Base-by-base conservation (phyloP, 2,113 vertebrate genomes). In the Pyxicephalus adspersus region DNA sequence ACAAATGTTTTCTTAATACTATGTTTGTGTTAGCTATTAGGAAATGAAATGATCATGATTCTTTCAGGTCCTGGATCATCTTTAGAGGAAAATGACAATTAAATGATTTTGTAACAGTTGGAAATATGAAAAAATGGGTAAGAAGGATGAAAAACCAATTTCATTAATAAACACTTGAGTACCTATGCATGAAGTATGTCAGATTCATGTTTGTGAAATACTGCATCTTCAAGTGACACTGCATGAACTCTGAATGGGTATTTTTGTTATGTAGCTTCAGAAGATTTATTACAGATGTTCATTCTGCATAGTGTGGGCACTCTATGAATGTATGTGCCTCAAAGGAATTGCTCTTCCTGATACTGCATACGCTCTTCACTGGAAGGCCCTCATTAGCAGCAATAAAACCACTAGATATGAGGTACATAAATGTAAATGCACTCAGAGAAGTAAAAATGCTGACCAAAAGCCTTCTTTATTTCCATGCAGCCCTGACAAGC, bases 351-450 rank as follows among this genome's bases (percentile, higher is more conserved):
- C 19, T 19, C 50, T 71, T 5, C 28, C 28, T 29, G 22, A 19
- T 55, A 31, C 51, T 29, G 19, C 34, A 22, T 34, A 18, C 31
- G 34, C 26, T 28, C 70, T 58, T 34, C 54, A 29, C 28, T 72
- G 26, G 2, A 29, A 72, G 19, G 51, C 52, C 52, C 68, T 73
- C 70, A 73, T 73, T 73, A 58, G 70, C 55, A 55, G 52, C 55
- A 52, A 73, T 73, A 58, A 73, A 58, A 58, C 34, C 70, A 34
- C n/a, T 72, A 71, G 16, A 68, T 5, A 13, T 72, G 28, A 17
- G 31, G 70, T 58, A 73, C n/a, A 58, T 58, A 73, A 20, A 72
- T 15, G 25, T 15, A 61, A 61, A 61, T 61, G 58, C 9, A 61
- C 58, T 25, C 58, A 25, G 9, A 61, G n/a, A n/a, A n/a, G 34